phyloP scores from a whole-genome alignment of 92 coral and sea anemone genomes.

The Palythoa grandis region DNA sequence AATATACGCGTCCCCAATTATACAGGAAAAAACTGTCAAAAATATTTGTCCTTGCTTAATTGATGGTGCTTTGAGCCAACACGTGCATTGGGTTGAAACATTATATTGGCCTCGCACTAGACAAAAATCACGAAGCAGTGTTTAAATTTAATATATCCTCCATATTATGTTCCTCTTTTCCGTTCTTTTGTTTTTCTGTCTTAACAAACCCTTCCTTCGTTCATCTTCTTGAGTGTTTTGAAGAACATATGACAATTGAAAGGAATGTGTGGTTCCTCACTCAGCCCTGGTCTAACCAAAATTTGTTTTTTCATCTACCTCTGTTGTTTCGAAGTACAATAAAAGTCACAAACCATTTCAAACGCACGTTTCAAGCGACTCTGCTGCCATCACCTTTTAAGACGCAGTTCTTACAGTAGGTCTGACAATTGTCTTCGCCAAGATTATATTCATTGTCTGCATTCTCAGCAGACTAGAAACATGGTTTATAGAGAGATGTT shows the following conservation, averaged over 20 bases:
- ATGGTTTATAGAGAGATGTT: slow-evolving; percentile 14
- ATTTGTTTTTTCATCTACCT: background rate
- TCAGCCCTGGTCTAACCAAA: background rate
- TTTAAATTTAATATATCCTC: slow-evolving; percentile 33
- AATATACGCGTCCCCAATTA: background rate
- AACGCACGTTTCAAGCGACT: background rate
- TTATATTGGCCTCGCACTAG: slow-evolving; percentile 17
- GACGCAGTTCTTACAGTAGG: background rate
- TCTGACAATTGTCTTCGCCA: slow-evolving; percentile 5
- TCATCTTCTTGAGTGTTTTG: slow-evolving; percentile 29
- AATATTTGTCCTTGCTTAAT: slow-evolving; percentile 15
- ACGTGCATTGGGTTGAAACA: slow-evolving; percentile 15
- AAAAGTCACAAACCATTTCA: background rate
- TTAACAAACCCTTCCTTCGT: slow-evolving; percentile 33
- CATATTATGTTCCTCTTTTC: slow-evolving; percentile 11
- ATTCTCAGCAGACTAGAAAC: slow-evolving; percentile 25
- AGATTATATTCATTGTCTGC: background rate
- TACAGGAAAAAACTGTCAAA: slow-evolving; percentile 9
- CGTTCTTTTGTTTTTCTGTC: slow-evolving; percentile 35
- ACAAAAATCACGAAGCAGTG: slow-evolving; percentile 37
- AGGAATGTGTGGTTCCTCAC: background rate
- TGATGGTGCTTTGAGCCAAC: background rate
- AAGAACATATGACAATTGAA: slow-evolving; percentile 4
- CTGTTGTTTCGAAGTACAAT: background rate
- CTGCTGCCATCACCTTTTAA: background rate